Base-by-base conservation (phyloP, 2,113 vertebrate species). In the Corythaixoides concolor region DNA sequence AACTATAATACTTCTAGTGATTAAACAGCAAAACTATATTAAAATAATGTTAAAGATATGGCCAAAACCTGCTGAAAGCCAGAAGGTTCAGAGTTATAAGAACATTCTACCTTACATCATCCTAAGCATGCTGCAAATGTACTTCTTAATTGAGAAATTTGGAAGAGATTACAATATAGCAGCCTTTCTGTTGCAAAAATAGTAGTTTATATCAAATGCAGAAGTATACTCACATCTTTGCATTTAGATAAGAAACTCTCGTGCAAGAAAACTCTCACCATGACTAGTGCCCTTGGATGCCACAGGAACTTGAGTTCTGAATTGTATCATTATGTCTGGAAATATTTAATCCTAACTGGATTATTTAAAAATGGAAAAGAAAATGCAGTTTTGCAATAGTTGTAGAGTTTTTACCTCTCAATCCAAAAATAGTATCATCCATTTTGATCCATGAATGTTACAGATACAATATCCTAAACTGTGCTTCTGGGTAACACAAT, bases 11-110 rank as follows among this genome's bases (percentile, higher is more conserved):
- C 3, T 30, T 95, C 12, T 43, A 88, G 66, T 91, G 37, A 95
- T 78, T 96, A 76, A 96, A 89, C 43, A 95, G 22, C 32, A 90
- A 85, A 95, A 32, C 8, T 26, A 9, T 79, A 85, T 77, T 91
- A 95, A 96, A 37, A 70, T 28, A 88, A 7, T 12, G 50, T 92
- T 87, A 88, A 85, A 66, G 23, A 52, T 58, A 45, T 93, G 39
- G 12, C 18, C 28, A 62, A 63, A 87, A 70, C 11, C 50, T 77
- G 41, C 6, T 0, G 1, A 87, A 63, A 88, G 1, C 9, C 43
- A 43, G 28, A 60, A 35, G 3, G 0, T 33, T 89, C 15, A 30
- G 41, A 60, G 30, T 30, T 21, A 22, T 1, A 49, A 30, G 32
- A 83, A n/a, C 4, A 15, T 59, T 76, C 11, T 55, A 47, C 2